These are phyloP conservation scores for Beris morrisii DNA, from an alignment of 2,888 invertebrate genomes.

Conservation along the genomic window DNA sequence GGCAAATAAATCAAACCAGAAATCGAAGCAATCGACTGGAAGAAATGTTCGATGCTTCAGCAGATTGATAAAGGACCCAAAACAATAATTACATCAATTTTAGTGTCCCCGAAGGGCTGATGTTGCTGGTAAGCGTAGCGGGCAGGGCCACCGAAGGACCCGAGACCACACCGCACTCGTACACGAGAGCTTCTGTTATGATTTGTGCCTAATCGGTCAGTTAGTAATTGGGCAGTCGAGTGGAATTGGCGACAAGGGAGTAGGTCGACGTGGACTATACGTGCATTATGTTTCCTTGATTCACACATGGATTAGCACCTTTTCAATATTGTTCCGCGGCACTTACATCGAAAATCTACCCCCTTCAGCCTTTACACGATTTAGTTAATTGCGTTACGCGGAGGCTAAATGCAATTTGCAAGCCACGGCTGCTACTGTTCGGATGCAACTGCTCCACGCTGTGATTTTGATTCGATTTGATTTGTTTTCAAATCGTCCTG, in stretches of 20 bases:
- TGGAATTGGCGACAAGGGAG: constrained; percentile 33
- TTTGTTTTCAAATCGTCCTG: constrained; percentile 27
- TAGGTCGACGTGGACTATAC: neutral
- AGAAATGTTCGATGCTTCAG: constrained; percentile 25
- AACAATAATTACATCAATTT: constrained; percentile 37
- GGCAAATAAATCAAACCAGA: constrained; percentile 29
- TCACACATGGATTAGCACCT: constrained; percentile 39
- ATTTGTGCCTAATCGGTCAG: constrained; percentile 41
- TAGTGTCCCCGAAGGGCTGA: constrained; percentile 9
- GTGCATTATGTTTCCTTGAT: constrained; percentile 27
- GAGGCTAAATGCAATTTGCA: constrained; percentile 1
- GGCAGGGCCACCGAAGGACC: neutral
- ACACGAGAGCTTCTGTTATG: constrained; percentile 38
- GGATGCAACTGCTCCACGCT: constrained; percentile 3
- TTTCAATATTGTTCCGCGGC: constrained; percentile 4
- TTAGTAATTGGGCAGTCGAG: constrained; percentile 36
- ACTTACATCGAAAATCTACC: constrained; percentile 6
- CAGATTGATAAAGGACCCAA: constrained; percentile 31
- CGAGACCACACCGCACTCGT: constrained; percentile 1
- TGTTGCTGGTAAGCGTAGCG: neutral
- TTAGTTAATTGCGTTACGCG: constrained; percentile 14
- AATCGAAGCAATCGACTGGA: constrained; percentile 36
- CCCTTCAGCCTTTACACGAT: constrained; percentile 11
- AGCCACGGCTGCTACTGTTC: constrained; percentile 4
- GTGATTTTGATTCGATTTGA: constrained; percentile 19